These are phyloP conservation scores for Scelioninae gen. 1 DNA, from an alignment of 2,888 invertebrate species.

Conservation along the genomic window DNA sequence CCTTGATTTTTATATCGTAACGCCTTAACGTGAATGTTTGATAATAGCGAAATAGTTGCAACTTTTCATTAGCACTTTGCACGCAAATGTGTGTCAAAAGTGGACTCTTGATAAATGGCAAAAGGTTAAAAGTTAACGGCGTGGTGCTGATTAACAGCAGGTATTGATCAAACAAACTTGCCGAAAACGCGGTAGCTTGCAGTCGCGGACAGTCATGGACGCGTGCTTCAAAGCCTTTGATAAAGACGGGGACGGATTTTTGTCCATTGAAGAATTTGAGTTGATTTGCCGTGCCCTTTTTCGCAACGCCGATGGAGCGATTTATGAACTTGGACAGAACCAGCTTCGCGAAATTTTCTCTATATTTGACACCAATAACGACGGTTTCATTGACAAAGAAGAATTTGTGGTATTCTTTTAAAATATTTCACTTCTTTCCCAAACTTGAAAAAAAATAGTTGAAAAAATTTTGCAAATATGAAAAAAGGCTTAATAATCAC, in stretches of 20 bases:
- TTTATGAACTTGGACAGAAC: conserved; percentile 90
- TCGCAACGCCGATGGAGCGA: conserved; percentile 93
- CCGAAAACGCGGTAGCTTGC: conserved; percentile 78
- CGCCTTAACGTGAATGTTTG: too few species aligned
- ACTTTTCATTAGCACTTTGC: conserved; percentile 69
- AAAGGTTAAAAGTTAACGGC: conserved; percentile 71
- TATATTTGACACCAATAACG: conserved; percentile 91
- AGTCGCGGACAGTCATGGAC: conserved; percentile 87
- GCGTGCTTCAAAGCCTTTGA: conserved; percentile 96
- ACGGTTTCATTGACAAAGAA: conserved; percentile 91
- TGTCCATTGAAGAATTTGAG: conserved; percentile 91
- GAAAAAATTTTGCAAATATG: too few species aligned
- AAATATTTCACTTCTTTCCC: too few species aligned
- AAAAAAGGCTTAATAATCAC: too few species aligned
- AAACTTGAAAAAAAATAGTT: too few species aligned
- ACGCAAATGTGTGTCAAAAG: conserved; percentile 59
- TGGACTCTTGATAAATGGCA: conserved; percentile 61
- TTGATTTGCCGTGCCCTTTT: conserved; percentile 93
- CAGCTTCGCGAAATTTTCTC: conserved; percentile 90
- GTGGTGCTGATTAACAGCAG: conserved; percentile 59
- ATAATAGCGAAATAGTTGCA: conserved; percentile 34
- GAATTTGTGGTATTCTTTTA: conserved; percentile 87
- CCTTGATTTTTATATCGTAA: too few species aligned
- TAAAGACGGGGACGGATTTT: conserved; percentile 93
- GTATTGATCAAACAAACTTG: conserved; percentile 82